These are phyloP conservation scores for Hirtodrosophila histrioides DNA, from an alignment of 2,888 invertebrate genomes.

Conservation along the genomic window DNA sequence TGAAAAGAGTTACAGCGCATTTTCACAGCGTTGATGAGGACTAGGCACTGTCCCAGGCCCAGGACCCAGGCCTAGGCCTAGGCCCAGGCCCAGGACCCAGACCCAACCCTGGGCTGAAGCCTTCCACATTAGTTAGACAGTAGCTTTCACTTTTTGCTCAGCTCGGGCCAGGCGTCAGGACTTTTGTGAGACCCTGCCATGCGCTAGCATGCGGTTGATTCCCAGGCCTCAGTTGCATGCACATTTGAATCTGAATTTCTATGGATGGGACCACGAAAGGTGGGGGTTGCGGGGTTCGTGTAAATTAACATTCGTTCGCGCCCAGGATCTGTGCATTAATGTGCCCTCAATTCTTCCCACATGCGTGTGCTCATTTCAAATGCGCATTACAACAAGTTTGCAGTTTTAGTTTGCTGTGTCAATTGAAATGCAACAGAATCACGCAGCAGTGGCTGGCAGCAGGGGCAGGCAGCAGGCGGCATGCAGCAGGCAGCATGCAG, in stretches of 20 bases:
- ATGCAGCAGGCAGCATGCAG: slow-evolving; percentile 9
- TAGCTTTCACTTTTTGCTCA: slow-evolving; percentile 49
- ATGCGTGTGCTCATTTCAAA: slow-evolving; percentile 80
- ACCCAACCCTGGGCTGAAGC: slow-evolving; percentile 6
- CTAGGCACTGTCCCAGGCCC: slow-evolving; percentile 1
- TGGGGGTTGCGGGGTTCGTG: slow-evolving; percentile 14
- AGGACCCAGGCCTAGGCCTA: not conserved
- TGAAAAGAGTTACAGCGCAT: slow-evolving; percentile 78
- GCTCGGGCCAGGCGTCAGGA: slow-evolving; percentile 25
- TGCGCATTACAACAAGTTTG: slow-evolving; percentile 73
- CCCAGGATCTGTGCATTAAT: slow-evolving; percentile 68
- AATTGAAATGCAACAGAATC: slow-evolving; percentile 73
- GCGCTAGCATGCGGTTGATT: slow-evolving; percentile 44
- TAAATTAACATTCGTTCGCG: slow-evolving; percentile 72
- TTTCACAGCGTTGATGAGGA: slow-evolving; percentile 48
- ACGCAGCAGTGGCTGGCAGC: slow-evolving; percentile 14
- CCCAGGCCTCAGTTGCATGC: slow-evolving; percentile 60
- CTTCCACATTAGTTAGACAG: slow-evolving; percentile 27
- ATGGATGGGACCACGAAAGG: slow-evolving; percentile 20
- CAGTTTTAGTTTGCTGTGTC: slow-evolving; percentile 62
- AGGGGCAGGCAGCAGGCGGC: slow-evolving; percentile 11
- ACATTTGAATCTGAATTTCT: slow-evolving; percentile 71
- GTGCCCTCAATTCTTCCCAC: slow-evolving; percentile 72
- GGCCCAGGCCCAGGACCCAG: not conserved
- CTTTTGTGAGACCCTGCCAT: slow-evolving; percentile 43